These are phyloP conservation scores for Nymphalis urticae DNA, from an alignment of 2,888 invertebrate genomes.

Conservation along the genomic window DNA sequence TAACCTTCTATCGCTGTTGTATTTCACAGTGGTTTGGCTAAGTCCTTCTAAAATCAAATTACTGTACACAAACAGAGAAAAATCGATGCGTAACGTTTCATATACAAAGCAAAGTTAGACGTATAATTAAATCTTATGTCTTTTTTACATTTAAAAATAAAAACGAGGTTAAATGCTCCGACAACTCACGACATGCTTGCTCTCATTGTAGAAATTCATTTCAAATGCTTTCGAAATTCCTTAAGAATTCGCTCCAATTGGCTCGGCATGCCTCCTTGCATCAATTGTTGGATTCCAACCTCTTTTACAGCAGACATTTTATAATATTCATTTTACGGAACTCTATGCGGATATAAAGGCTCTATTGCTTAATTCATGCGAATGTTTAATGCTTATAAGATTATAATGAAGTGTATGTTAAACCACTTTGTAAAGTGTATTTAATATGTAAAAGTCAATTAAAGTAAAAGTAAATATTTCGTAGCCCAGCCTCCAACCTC, in stretches of 20 bases:
- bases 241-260: slow-evolving; percentile 29
- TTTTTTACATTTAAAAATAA: slow-evolving; percentile 11
- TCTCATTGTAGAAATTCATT: slow-evolving; percentile 25
- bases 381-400: slow-evolving; percentile 7
- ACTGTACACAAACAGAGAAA: too few species aligned
- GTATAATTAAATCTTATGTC: too few species aligned
- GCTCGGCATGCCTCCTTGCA: slow-evolving; percentile 27
- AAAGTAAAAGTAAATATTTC: too few species aligned
- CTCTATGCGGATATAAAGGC: slow-evolving; percentile 8
- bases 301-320: slow-evolving; percentile 25
- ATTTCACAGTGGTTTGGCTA: too few species aligned
- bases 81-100: too few species aligned
- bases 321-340: slow-evolving; percentile 22
- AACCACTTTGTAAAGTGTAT: too few species aligned
- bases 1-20: too few species aligned
- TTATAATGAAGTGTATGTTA: neutral
- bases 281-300: slow-evolving; percentile 26
- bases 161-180: slow-evolving; percentile 27
- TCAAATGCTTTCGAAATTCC: slow-evolving; percentile 23
- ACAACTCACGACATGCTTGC: slow-evolving; percentile 19
- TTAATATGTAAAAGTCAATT: too few species aligned
- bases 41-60: too few species aligned
- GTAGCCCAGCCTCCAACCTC: too few species aligned
- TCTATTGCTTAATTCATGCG: slow-evolving; percentile 6
- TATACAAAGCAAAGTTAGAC: too few species aligned